These are phyloP conservation scores for Diorhabda carinulata DNA, from an alignment of 1,140 invertebrate genomes.

Conservation along the genomic window DNA sequence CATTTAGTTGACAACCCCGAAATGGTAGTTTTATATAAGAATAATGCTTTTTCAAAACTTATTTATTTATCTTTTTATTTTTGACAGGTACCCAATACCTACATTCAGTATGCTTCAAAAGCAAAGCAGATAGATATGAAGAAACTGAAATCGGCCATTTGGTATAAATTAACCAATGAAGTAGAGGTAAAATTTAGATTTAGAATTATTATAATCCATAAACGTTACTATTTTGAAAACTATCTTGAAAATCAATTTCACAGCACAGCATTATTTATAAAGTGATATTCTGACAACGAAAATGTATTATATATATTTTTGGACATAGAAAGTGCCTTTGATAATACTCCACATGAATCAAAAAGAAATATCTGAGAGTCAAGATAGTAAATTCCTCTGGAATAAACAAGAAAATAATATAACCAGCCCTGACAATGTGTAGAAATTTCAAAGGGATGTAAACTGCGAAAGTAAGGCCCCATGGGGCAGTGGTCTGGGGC, in stretches of 20 bases:
- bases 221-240: neutral
- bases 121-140: slow-evolving; percentile 80
- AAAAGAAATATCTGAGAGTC: too few species aligned
- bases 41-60: neutral
- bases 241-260: neutral
- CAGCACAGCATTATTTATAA: neutral
- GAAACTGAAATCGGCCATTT: slow-evolving; percentile 68
- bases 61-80: neutral
- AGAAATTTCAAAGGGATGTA: too few species aligned
- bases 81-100: slow-evolving; percentile 59
- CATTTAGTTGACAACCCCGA: slow-evolving; percentile 51
- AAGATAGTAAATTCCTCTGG: too few species aligned
- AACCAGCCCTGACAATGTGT: too few species aligned
- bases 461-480: too few species aligned
- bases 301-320: too few species aligned
- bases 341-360: too few species aligned
- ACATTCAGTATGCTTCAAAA: slow-evolving; percentile 68
- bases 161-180: slow-evolving; percentile 53
- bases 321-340: too few species aligned
- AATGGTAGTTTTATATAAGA: slow-evolving; percentile 38
- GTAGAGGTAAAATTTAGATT: neutral
- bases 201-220: neutral
- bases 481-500: too few species aligned
- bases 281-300: neutral
- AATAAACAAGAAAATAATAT: too few species aligned